phyloP scores from a whole-genome alignment of 2,888 invertebrate species.

The Zelleria hepariella region DNA sequence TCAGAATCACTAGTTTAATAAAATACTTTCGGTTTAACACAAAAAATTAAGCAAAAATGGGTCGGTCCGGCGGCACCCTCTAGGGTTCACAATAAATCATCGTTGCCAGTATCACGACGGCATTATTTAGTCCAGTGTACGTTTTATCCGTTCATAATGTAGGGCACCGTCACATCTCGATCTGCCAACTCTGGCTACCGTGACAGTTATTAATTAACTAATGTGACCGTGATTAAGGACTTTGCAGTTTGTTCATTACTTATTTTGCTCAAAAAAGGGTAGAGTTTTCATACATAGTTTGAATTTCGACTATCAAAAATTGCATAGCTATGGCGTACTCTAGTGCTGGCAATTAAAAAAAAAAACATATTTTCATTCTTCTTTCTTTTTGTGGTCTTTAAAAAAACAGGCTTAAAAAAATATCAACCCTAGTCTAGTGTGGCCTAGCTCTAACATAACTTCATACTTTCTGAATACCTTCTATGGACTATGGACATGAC shows the following conservation, averaged over 20 bases:
- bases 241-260: too few species aligned
- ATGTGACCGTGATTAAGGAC: constrained; percentile 1
- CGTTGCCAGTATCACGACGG: constrained; percentile 64
- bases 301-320: neutral
- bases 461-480: too few species aligned
- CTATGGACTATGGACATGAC: too few species aligned
- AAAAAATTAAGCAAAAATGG: neutral
- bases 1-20: too few species aligned
- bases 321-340: too few species aligned
- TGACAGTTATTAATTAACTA: constrained; percentile 6
- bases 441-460: neutral
- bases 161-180: constrained; percentile 35
- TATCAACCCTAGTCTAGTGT: too few species aligned
- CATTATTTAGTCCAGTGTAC: constrained; percentile 60
- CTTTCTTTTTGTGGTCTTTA: too few species aligned
- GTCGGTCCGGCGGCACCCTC: neutral
- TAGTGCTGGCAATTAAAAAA: too few species aligned
- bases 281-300: neutral
- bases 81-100: constrained; percentile 57
- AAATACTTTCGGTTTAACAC: too few species aligned
- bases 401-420: too few species aligned
- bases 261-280: neutral
- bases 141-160: constrained; percentile 46
- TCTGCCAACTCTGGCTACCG: neutral
- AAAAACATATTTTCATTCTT: too few species aligned